These are phyloP conservation scores for Rhagophthalmus giganteus DNA, from an alignment of 2,888 invertebrate species.

Conservation along the genomic window DNA sequence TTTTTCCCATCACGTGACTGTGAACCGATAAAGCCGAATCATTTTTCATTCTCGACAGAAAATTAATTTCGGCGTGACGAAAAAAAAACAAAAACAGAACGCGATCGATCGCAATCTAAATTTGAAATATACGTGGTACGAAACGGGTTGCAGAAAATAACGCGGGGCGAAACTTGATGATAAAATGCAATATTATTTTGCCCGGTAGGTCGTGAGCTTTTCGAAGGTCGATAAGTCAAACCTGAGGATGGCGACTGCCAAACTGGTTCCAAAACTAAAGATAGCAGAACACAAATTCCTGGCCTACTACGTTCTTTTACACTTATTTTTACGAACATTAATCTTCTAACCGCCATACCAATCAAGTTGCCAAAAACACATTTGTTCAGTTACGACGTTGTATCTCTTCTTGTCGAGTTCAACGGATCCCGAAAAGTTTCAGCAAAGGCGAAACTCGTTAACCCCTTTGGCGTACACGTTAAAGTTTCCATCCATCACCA, in stretches of 20 bases:
- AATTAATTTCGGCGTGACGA: too few relatives aligned
- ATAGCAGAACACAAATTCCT: constrained; percentile 22
- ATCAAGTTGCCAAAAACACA: constrained; percentile 11
- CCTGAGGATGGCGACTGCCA: constrained; percentile 14
- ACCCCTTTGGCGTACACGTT: background rate
- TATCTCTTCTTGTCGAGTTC: background rate
- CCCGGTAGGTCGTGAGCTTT: constrained; percentile 8
- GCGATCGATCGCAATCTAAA: too few relatives aligned
- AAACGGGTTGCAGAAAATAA: constrained; percentile 9
- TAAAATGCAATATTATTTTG: constrained; percentile 1
- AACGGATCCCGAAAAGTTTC: background rate
- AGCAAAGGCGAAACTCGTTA: background rate
- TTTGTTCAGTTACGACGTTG: constrained; percentile 1
- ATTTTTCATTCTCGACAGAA: too few relatives aligned
- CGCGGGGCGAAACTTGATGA: constrained; percentile 1
- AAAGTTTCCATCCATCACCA: background rate
- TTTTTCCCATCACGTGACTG: too few relatives aligned
- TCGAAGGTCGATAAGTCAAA: constrained; percentile 25
- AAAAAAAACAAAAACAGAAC: too few relatives aligned
- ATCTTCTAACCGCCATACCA: constrained; percentile 5
- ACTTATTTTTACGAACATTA: constrained; percentile 14
- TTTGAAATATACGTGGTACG: constrained; percentile 4
- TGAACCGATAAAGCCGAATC: too few relatives aligned
- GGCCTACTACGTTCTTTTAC: constrained; percentile 18
- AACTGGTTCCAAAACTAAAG: constrained; percentile 23